Percentiles rank a stretch among this genome's conserved stretches.
phyloP scores from a whole-genome alignment of 2,888 invertebrate species.

The Sarcophaga variegata region DNA sequence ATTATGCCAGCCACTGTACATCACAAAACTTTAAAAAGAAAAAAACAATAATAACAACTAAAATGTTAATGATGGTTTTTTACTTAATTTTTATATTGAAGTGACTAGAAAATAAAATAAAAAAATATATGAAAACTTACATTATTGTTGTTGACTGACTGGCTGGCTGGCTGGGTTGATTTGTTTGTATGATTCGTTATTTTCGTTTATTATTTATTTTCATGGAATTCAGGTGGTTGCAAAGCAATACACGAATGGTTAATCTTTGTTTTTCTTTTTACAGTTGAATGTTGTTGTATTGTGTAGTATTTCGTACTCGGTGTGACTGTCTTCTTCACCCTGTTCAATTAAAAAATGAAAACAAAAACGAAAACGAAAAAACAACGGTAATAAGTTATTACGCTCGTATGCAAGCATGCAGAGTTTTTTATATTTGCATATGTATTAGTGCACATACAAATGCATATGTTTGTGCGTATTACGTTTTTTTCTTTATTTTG shows the following conservation, averaged over 20 bases:
- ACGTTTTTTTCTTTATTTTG: constrained; percentile 19
- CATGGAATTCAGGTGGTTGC: constrained; percentile 62
- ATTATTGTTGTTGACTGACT: background rate
- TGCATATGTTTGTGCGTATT: background rate
- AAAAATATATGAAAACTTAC: background rate
- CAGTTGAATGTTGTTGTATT: background rate
- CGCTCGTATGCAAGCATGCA: constrained; percentile 3
- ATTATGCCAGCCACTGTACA: too few relatives aligned
- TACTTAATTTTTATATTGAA: too few relatives aligned
- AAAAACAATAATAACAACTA: too few relatives aligned
- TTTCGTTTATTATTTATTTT: constrained; percentile 26
- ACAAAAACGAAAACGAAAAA: constrained; percentile 1
- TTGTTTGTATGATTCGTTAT: background rate
- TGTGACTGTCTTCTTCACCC: constrained; percentile 33
- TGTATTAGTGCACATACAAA: background rate
- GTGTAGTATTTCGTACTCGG: background rate
- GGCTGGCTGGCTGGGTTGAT: background rate
- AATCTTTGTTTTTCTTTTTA: constrained; percentile 29
- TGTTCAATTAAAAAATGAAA: constrained; percentile 32
- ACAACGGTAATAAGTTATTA: constrained; percentile 25
- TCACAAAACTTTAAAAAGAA: too few relatives aligned
- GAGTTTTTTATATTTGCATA: background rate
- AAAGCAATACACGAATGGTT: constrained; percentile 38
- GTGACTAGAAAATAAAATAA: background rate
- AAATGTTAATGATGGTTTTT: too few relatives aligned